Conservation (phyloP, 1,140 invertebrate species). For the Himalopsyche phryganea region DNA sequence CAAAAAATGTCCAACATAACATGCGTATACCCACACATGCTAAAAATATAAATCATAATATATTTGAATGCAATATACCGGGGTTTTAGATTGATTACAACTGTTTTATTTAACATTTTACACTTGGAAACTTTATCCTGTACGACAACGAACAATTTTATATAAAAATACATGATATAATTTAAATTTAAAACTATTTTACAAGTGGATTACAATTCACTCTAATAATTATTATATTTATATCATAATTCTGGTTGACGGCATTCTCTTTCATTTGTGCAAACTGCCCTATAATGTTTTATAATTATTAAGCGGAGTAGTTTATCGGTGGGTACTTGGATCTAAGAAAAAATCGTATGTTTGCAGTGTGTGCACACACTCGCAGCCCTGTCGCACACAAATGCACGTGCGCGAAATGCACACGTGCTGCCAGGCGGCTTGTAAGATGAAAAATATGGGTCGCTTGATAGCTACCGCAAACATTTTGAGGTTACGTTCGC, state of each 20-base stretch:
- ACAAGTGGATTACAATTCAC: too few relatives aligned
- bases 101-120: too few relatives aligned
- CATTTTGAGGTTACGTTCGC: conserved; percentile 23
- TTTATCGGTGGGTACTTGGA: conserved; percentile 30
- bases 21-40: too few relatives aligned
- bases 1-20: too few relatives aligned
- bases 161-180: too few relatives aligned
- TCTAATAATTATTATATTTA: too few relatives aligned
- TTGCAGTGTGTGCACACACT: conserved; percentile 5
- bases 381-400: background rate
- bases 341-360: conserved; percentile 21
- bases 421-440: background rate
- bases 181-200: too few relatives aligned
- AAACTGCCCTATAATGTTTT: conserved; percentile 20
- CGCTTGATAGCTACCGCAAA: conserved; percentile 33
- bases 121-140: too few relatives aligned
- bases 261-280: conserved; percentile 8
- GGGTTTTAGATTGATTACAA: too few relatives aligned
- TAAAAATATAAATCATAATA: too few relatives aligned
- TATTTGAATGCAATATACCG: too few relatives aligned
- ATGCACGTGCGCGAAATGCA: background rate
- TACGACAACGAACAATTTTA: too few relatives aligned
- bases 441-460: conserved; percentile 30
- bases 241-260: conserved; percentile 6
- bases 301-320: conserved; percentile 31